phyloP scores from a whole-genome alignment of 2,113 vertebrate genomes.

The Sula dactylatra region DNA sequence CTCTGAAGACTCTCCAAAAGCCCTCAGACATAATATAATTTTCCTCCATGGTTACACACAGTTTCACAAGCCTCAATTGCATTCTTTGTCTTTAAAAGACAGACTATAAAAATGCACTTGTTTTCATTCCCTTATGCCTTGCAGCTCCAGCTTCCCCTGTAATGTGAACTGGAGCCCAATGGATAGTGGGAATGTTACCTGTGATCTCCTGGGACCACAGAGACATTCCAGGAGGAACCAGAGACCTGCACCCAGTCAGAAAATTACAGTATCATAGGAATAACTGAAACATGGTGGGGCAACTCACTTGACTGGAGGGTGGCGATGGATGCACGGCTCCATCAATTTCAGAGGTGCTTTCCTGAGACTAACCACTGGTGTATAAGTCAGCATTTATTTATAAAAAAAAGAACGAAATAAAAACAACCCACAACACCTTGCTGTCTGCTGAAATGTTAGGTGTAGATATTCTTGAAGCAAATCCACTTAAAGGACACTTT shows the following conservation, averaged over 20 bases:
- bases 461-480: not conserved
- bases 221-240: not conserved
- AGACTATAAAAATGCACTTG: not conserved
- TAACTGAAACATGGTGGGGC: not conserved
- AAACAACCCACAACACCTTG: not conserved
- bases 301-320: not conserved
- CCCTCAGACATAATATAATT: not conserved
- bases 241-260: not conserved
- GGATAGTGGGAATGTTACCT: not conserved
- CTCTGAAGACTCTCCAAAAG: not conserved
- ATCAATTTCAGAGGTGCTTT: not conserved
- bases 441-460: not conserved
- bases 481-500: not conserved
- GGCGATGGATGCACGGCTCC: not conserved
- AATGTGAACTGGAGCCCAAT: not conserved
- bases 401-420: not conserved
- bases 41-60: not conserved
- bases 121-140: not conserved
- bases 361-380: not conserved
- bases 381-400: not conserved
- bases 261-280: not conserved
- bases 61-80: not conserved
- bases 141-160: not conserved
- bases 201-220: not conserved
- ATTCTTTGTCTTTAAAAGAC: not conserved